phyloP scores from a whole-genome alignment of 2,888 invertebrate genomes.

The Phortica okadai region DNA sequence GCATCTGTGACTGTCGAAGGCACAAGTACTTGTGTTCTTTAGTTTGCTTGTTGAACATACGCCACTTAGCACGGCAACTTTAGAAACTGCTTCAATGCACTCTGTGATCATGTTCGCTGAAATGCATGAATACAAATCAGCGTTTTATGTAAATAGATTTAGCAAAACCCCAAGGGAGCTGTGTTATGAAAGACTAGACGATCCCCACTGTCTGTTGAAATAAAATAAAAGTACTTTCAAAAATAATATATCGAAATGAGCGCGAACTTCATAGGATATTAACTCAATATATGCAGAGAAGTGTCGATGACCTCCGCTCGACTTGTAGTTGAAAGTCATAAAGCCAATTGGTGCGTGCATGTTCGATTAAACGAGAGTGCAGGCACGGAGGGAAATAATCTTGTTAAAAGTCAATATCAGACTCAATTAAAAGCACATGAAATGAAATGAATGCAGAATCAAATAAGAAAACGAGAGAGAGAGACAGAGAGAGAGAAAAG shows the following conservation, averaged over 20 bases:
- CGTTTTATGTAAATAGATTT: conserved; percentile 6
- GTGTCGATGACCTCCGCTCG: conserved; percentile 57
- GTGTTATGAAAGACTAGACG: conserved; percentile 37
- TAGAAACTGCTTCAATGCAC: conserved; percentile 2
- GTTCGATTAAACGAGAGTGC: conserved; percentile 36
- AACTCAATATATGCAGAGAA: neutral
- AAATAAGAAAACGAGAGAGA: conserved; percentile 12
- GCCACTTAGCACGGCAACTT: conserved; percentile 55
- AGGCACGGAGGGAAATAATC: conserved; percentile 60
- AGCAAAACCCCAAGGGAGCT: conserved; percentile 51
- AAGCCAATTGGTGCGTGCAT: conserved; percentile 60
- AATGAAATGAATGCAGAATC: conserved; percentile 61
- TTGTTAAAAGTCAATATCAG: conserved; percentile 70
- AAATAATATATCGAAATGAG: neutral
- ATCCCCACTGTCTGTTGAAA: neutral
- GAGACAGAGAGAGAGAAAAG: neutral
- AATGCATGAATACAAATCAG: conserved; percentile 22
- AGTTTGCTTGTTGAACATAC: conserved; percentile 49
- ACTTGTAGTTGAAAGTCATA: conserved; percentile 63
- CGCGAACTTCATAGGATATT: neutral
- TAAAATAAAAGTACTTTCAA: no score
- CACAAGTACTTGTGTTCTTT: conserved; percentile 34
- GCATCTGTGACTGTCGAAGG: neutral
- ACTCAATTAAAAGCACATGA: conserved; percentile 69
- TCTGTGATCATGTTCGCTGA: conserved; percentile 15